A percentile compares a stretch with the other conserved stretches of the same genome.
phyloP scores from a whole-genome alignment of 1,140 invertebrate species.

The Mylabris phalerata region DNA sequence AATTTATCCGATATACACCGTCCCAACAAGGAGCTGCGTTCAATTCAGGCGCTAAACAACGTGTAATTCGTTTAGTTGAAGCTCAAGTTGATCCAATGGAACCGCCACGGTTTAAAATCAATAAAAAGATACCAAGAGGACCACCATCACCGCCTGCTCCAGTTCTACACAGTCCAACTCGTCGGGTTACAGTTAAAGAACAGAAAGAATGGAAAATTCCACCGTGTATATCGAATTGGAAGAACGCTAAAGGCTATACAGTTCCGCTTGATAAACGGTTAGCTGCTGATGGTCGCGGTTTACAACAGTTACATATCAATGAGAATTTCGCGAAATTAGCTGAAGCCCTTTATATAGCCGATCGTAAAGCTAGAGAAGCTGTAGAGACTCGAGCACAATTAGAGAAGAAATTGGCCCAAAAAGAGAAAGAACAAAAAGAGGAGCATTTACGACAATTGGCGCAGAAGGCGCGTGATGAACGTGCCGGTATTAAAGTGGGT shows the following conservation, averaged over 20 bases:
- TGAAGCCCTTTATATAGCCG: conserved; percentile 96
- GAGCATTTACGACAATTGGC: conserved; percentile 88
- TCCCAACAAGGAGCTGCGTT: conserved; percentile 92
- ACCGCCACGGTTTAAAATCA: conserved; percentile 95
- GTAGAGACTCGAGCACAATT: conserved; percentile 94
- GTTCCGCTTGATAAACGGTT: conserved; percentile 97
- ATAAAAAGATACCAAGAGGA: conserved; percentile 93
- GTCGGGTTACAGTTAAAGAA: conserved; percentile 96
- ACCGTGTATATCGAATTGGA: conserved; percentile 99
- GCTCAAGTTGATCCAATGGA: conserved; percentile 97
- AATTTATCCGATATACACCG: conserved; percentile 96
- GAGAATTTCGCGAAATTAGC: conserved; percentile 99
- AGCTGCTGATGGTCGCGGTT: conserved; percentile 93
- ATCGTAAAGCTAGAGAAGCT: conserved; percentile 93
- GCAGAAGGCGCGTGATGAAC: conserved; percentile 90
- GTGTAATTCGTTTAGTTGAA: conserved; percentile 95
- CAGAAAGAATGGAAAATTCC: conserved; percentile 99
- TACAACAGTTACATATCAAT: conserved; percentile 97
- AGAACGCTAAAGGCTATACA: conserved; percentile 98
- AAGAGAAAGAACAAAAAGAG: conserved; percentile 98
- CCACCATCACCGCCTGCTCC: conserved; percentile 95
- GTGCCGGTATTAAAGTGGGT: conserved; percentile 69
- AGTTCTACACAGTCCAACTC: conserved; percentile 94
- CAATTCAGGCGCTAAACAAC: conserved; percentile 95
- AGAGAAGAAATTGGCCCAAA: conserved; percentile 93